Evolutionary conservation across 2,888 invertebrate genomes (phyloP), one percentile per base, ranked within the genome.

Genomic region (Odontocolon sp.): DNA sequence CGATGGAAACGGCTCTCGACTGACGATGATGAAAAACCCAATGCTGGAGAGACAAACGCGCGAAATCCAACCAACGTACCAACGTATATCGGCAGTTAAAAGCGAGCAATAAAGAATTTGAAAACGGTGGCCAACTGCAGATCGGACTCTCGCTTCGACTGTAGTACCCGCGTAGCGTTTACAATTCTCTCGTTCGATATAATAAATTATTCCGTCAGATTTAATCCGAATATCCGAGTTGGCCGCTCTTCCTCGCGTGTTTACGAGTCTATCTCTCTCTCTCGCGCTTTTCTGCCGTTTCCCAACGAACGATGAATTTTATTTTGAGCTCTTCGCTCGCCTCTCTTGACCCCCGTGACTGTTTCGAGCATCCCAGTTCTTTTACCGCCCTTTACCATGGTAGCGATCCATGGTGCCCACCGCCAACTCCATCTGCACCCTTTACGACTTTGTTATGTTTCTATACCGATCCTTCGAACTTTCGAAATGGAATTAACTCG

Each of bases 21-120:
- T 3, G 18, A 33, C 67, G 36, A 57, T 57, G 47, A 57, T 33
- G 57, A 68, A 68, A 68, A 67, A 42, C 36, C 57, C 57, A 68
- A 68, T 36, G 57, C n/a, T 28, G 40, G 23, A 40, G 11, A 21
- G 26, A 63, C 47, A 33, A 47, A 63, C 33, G 33, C 36, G 33
- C 47, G 18, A 9, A 2, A 18, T 8, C 3, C 16, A 16, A 14
- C 4, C 16, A 9, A 16, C 18, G 42, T 16, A 54, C 9, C 31
- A 9, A 33, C 31, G 31, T 54, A 28, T 9, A 9, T 54, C 8
- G 31, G 14, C 1, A 9, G 33, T 31, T 31, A 33, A 54, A 54
- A 63, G 50, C 47, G 11, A 14, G 47, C 63, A 36, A 36, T 63
- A 36, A 47, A 36, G 63, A 47, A 50, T 63, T 63, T 42, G 28